Evolutionary conservation across 92 coral and sea anemone genomes (phyloP), one percentile per base, ranked within the genome.

Genomic region (Paragorgia papillata): DNA sequence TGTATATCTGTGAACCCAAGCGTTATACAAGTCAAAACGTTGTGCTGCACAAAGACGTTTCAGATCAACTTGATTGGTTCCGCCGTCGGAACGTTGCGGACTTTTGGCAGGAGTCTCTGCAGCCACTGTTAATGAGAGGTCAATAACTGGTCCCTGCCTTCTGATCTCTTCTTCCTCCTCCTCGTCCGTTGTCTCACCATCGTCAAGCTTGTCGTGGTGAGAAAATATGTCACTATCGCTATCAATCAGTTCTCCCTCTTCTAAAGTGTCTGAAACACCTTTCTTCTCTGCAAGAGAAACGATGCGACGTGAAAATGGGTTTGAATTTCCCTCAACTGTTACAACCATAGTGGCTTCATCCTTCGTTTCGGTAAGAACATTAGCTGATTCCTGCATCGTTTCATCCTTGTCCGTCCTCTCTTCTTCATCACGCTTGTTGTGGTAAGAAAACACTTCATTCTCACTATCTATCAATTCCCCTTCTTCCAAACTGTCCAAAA

Each of bases 201-300:
- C 65, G 26, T 73, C 55, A 15, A 46, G 53, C 15, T 7, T 15
- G 12, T n/a, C n/a, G 2, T 46, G 53, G 15, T 9, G 2, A 7
- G 15, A 15, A 2, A 46, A 15, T n/a, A 46, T 2, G 15, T 57
- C 79, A 0, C 18, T 50, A 24, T 73, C 55, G 35, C 54, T 55
- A 37, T 73, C 65, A 2, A 44, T 35, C 35, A 59, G 51, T 73
- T 73, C 79, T 28, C 66, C 79, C 55, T 59, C 79, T 55, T 56
- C 66, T 26, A 73, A 34, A 21, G 29, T 32, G 34, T 31, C 32
- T 31, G 8, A 48, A 21, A 12, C 8, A 35, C 56, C 10, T 13
- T 37, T 18, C 22, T n/a, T n/a, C n/a, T n/a, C n/a, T n/a, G n/a
- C n/a, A n/a, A n/a, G n/a, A n/a, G n/a, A n/a, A n/a, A n/a, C n/a